Percentiles rank a stretch among this genome's conserved stretches.
Conservation (phyloP, 2,888 invertebrate species). For the Pinctada fucata region DNA sequence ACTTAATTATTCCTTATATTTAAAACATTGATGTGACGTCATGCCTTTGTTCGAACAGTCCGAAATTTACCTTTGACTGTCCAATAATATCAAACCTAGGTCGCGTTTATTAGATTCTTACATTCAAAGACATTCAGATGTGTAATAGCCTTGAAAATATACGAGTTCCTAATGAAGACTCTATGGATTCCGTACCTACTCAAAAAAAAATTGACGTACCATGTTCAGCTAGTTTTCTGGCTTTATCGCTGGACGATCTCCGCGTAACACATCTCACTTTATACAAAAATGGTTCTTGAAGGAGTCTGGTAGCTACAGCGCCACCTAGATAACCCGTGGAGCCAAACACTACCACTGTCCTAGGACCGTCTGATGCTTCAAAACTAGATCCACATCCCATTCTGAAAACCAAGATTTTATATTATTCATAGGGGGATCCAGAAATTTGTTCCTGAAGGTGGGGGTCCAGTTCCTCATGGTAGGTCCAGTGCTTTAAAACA, state of each 20-base stretch:
- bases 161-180: too few relatives aligned
- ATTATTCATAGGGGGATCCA: not conserved
- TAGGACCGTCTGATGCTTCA: constrained; percentile 59
- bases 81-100: not conserved
- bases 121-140: too few relatives aligned
- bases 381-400: constrained; percentile 67
- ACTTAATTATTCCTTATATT: not conserved
- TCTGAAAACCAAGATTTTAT: constrained; percentile 35
- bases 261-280: constrained; percentile 69
- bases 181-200: too few relatives aligned
- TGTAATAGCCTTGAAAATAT: too few relatives aligned
- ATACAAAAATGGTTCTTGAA: constrained; percentile 56
- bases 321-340: constrained; percentile 72
- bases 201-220: constrained; percentile 48
- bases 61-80: too few relatives aligned
- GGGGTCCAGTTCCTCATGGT: not conserved
- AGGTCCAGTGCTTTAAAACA: not conserved
- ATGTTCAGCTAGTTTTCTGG: constrained; percentile 62
- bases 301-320: constrained; percentile 65
- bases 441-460: not conserved
- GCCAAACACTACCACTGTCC: constrained; percentile 69
- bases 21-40: too few relatives aligned
- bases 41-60: too few relatives aligned
- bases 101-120: too few relatives aligned
- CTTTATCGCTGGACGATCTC: constrained; percentile 65